Evolutionary conservation across 35 echinoderm and acorn worm species (phyloP).

Genomic region (Diadema setosum): DNA sequence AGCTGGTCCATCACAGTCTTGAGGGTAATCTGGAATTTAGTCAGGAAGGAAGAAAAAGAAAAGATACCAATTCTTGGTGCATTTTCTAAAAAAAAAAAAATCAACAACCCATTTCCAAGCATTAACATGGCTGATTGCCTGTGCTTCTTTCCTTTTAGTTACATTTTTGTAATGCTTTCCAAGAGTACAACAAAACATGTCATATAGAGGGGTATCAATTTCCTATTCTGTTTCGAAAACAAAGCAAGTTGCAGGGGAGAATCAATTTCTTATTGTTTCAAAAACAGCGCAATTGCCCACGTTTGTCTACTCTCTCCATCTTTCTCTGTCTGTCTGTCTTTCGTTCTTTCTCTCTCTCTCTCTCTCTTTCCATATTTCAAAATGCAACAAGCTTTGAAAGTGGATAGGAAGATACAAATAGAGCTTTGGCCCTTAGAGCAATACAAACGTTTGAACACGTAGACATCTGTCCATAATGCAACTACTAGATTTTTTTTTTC

Average conservation of each 20-base stretch:
- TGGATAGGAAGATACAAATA: too few relatives aligned
- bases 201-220: neutral
- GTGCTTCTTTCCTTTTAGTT: neutral
- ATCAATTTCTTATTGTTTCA: too few relatives aligned
- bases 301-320: neutral
- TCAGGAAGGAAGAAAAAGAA: neutral
- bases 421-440: too few relatives aligned
- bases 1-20: conserved; percentile 99
- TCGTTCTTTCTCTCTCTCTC: neutral
- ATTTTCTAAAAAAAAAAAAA: neutral
- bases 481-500: too few relatives aligned
- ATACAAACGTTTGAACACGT: too few relatives aligned
- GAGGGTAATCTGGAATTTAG: conserved; percentile 57
- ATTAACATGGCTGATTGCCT: neutral
- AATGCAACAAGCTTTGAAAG: too few relatives aligned
- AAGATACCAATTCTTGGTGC: neutral
- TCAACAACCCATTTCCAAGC: neutral
- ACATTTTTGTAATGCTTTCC: neutral
- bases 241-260: too few relatives aligned
- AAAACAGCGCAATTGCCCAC: too few relatives aligned
- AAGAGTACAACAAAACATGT: neutral
- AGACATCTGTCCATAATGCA: too few relatives aligned
- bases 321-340: neutral
- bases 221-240: too few relatives aligned
- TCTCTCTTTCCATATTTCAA: neutral